Evolutionary conservation across 2,888 invertebrate genomes (phyloP), one percentile per base, ranked within the genome.

Genomic region (Oconnorella tubifera): DNA sequence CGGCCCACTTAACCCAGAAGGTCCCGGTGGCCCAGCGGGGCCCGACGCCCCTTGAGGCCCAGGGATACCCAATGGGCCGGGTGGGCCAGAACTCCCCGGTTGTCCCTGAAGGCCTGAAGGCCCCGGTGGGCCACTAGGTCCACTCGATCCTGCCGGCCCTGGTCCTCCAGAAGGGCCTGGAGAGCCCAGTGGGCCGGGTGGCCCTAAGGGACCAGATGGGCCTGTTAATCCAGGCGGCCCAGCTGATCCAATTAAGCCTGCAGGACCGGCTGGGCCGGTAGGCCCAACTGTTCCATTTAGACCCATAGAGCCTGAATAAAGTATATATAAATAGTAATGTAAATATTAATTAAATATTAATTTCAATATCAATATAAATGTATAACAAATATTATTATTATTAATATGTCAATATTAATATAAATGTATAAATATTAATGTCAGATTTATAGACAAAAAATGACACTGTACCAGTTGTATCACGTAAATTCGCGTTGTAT

Each of bases 101-200:
- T 40, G 40, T 40, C 53, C 53, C 25, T 29, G 56, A 29, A 28
- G 65, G 33, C 68, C 68, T 32, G 33, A 23, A 2, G 32, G 25
- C 4, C 68, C 68, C 19, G 32, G 28, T 1, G 31, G 10, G 33
- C 66, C 66, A 27, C 49, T 4, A 31, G 65, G 70, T 61, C 70
- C 72, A 27, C 6, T 10, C 14, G 25, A 25, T 10, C 60, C 60
- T 23, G 3, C 10, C 6, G 29, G 6, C 6, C 60, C 60, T 3
- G 29, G 19, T 3, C 29, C 25, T 10, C 53, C 60, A 14, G 4
- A 6, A 25, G 59, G 49, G 6, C 64, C 62, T 4, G 40, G 2
- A 6, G 63, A 33, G n/a, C 63, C 63, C 25, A 19, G 23, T 49
- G 53, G 40, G 29, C 63, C 63, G 23, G 33, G 10, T 63, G 58